Conservation (phyloP, 2,797 vertebrate species). For the Sebastes steindachneri region DNA sequence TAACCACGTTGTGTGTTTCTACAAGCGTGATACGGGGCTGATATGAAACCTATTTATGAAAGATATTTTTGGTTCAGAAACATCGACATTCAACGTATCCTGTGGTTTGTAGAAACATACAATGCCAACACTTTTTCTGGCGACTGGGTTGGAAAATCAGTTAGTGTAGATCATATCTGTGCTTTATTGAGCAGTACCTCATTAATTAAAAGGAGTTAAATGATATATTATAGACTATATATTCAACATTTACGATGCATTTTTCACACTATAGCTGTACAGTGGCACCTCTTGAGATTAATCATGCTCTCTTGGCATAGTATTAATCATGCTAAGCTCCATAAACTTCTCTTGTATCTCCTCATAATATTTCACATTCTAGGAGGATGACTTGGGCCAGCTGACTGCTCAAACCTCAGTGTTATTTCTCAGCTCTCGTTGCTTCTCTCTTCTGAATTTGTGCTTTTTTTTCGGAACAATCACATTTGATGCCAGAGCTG, state of each 20-base stretch:
- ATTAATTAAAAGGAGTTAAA: not conserved
- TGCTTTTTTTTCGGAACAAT: not conserved
- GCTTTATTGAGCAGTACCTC: not conserved
- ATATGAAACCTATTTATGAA: no score
- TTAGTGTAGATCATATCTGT: not conserved
- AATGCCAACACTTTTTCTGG: not conserved
- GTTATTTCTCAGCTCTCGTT: not conserved
- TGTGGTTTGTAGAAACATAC: not conserved
- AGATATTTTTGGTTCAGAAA: no score
- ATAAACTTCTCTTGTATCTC: not conserved
- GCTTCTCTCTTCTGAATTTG: not conserved
- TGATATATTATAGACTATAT: not conserved
- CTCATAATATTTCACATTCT: not conserved
- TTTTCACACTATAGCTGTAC: not conserved
- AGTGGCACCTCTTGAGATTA: not conserved
- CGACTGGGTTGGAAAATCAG: not conserved
- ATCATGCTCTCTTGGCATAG: not conserved
- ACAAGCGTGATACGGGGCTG: no score
- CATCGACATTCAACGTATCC: not conserved
- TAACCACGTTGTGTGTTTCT: no score
- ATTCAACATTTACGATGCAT: not conserved
- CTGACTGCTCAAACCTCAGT: not conserved
- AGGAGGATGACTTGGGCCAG: not conserved
- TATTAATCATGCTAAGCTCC: not conserved
- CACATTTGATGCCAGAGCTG: not conserved